Conservation (phyloP, 2,888 invertebrate species). For the Conus canariensis region DNA sequence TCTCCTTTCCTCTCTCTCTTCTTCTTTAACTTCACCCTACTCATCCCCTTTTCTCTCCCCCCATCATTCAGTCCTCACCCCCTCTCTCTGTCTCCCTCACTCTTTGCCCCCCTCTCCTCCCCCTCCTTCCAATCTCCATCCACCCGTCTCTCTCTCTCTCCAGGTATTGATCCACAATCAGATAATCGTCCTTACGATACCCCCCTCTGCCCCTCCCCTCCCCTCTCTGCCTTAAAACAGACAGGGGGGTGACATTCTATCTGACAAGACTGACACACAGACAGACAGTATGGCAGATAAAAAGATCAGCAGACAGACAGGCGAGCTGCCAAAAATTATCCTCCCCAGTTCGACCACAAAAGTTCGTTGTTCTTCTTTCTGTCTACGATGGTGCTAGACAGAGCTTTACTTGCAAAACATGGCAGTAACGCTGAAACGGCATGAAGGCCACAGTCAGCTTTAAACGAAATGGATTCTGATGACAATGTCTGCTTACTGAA, state of each 20-base stretch:
- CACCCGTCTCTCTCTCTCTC: neutral
- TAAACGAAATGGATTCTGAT: too few relatives aligned
- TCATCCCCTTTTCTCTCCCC: neutral
- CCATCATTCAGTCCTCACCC: neutral
- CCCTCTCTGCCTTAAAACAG: neutral
- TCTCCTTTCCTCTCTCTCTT: neutral
- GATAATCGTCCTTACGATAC: too few relatives aligned
- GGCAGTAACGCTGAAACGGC: too few relatives aligned
- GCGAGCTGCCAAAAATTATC: too few relatives aligned
- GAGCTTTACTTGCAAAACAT: too few relatives aligned
- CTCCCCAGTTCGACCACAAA: too few relatives aligned
- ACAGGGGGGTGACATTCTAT: neutral
- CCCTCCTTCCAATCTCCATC: neutral
- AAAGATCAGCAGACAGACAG: neutral
- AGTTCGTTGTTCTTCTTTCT: too few relatives aligned
- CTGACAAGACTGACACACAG: neutral
- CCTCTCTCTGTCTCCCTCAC: neutral
- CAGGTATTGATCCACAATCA: too few relatives aligned
- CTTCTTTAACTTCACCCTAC: neutral
- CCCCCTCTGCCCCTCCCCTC: too few relatives aligned
- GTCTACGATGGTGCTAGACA: too few relatives aligned
- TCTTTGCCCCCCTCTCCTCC: neutral
- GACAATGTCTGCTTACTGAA: too few relatives aligned
- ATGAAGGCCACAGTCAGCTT: too few relatives aligned
- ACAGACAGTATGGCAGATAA: neutral